Evolutionary conservation across 2,888 invertebrate species (phyloP).

Genomic region (Cataglyphis rosenhaueri): DNA sequence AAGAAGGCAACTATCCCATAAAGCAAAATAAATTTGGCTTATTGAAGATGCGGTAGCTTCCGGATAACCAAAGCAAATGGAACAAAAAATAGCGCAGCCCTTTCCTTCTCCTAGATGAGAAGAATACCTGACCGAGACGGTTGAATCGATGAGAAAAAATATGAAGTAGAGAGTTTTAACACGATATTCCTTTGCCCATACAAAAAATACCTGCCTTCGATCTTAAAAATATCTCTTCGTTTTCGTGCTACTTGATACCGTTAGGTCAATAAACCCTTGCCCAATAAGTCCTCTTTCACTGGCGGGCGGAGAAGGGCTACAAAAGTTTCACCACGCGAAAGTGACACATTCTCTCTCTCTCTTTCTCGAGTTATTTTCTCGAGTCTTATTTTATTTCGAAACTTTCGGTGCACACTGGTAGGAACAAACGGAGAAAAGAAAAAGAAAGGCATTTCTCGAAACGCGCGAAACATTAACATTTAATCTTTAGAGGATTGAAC

Average conservation of each 20-base stretch:
- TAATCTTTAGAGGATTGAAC: conserved; percentile 30
- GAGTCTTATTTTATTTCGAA: conserved; percentile 32
- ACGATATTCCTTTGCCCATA: conserved; percentile 45
- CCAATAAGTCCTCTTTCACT: conserved; percentile 7
- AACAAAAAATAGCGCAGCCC: conserved; percentile 72
- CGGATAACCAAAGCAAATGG: conserved; percentile 79
- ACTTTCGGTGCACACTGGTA: conserved; percentile 21
- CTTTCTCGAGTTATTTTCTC: neutral
- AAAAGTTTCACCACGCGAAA: conserved; percentile 54
- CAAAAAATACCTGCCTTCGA: conserved; percentile 59
- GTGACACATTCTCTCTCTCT: neutral
- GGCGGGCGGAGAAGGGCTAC: neutral
- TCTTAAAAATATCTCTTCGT: conserved; percentile 47
- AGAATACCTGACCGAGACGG: conserved; percentile 57
- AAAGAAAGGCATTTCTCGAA: neutral
- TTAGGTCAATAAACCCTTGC: conserved; percentile 71
- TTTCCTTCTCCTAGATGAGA: conserved; percentile 47
- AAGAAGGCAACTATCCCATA: conserved; percentile 62
- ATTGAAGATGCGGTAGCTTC: conserved; percentile 72
- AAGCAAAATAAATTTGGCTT: conserved; percentile 73
- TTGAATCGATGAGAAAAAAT: conserved; percentile 52
- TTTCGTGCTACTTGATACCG: conserved; percentile 72
- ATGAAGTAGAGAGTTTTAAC: conserved; percentile 32
- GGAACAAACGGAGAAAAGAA: neutral
- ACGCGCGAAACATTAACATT: conserved; percentile 25